Base-by-base conservation (phyloP, 2,888 invertebrate species). In the Eristalis intricaria region DNA sequence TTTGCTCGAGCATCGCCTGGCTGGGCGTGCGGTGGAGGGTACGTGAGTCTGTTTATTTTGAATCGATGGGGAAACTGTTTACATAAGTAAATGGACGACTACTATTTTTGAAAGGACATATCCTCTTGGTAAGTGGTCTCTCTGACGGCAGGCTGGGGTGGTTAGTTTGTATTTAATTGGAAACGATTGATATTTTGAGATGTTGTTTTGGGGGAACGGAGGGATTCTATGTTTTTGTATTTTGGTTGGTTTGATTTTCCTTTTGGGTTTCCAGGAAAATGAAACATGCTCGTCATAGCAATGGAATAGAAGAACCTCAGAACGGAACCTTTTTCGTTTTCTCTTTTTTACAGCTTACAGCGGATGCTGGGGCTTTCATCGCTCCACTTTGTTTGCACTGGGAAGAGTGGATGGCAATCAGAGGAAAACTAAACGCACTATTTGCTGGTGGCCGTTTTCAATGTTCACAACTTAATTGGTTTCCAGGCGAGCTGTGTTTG, bases 11-110 rank as follows among this genome's bases (percentile, higher is more conserved):
- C 19, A 50, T 8, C 19, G 19, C 19, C 50, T 7, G n/a, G 2
- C 5, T 19, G 50, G 50, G 50, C 8, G 19, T 50, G 50, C 10
- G 50, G 50, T 50, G 19, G 50, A 50, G 50, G 19, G 50, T 50
- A 50, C 50, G 50, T 50, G 50, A 50, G 50, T 50, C 50, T 50
- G 50, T 50, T 50, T 50, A 50, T 50, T 50, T 50, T 50, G 50
- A 50, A 50, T 50, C 50, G 50, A 50, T 19, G 50, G 19, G 50
- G 19, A 50, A 50, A 19, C 50, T 50, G 50, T 50, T 50, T 50
- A 50, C 50, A 50, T 50, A 50, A 50, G 50, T 50, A 50, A 50
- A 50, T 50, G 50, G 50, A 50, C 50, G 50, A 50, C 50, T 50
- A 50, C 50, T 50, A 50, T 50, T 50, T 50, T 50, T 50, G 50